Percentiles rank a stretch among this genome's conserved stretches.
These are phyloP conservation scores for Matsumurasca onukii DNA, from an alignment of 1,140 invertebrate genomes.

Conservation along the genomic window DNA sequence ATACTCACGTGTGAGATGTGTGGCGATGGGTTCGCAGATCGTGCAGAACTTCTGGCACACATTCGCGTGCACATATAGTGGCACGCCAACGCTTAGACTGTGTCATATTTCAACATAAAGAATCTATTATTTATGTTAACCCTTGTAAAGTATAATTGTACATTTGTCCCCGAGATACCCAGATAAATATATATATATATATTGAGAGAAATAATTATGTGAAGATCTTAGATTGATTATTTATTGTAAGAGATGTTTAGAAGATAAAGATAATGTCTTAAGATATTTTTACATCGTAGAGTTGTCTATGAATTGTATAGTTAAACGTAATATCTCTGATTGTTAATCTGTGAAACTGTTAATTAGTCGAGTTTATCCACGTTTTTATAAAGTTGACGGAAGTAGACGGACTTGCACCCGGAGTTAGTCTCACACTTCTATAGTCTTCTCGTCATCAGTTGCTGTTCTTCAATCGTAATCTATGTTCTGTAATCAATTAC, in stretches of 20 bases:
- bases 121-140: conserved; percentile 23
- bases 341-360: conserved; percentile 15
- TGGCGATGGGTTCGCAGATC: conserved; percentile 67
- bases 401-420: neutral
- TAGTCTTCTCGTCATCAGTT: conserved; percentile 11
- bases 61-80: conserved; percentile 74
- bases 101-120: conserved; percentile 24
- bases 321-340: conserved; percentile 8
- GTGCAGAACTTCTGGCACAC: conserved; percentile 70
- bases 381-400: conserved; percentile 20
- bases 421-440: neutral
- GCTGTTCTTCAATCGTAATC: neutral
- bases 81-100: conserved; percentile 26
- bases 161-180: neutral
- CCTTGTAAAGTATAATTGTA: conserved; percentile 15
- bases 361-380: neutral
- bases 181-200: neutral
- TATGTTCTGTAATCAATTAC: conserved; percentile 17
- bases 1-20: conserved; percentile 69
- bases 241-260: conserved; percentile 9
- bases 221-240: conserved; percentile 15
- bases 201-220: neutral
- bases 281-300: conserved; percentile 24
- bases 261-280: neutral
- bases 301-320: neutral